phyloP scores from a whole-genome alignment of 2,113 vertebrate species.

The Tyrannus savana region DNA sequence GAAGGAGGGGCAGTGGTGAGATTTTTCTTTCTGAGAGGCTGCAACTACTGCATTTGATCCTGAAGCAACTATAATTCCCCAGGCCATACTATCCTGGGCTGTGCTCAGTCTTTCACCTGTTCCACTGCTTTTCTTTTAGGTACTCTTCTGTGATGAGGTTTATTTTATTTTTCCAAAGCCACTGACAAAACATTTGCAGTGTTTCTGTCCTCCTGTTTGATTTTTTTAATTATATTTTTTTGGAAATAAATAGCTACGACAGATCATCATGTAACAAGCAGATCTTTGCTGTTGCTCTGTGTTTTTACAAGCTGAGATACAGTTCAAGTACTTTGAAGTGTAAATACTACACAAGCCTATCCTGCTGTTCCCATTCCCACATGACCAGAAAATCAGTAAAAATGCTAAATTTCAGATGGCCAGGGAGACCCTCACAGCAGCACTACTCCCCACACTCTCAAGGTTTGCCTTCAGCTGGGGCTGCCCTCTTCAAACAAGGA shows the following conservation, averaged over 20 bases:
- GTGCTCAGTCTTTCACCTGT: not conserved
- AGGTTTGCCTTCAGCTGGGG: not conserved
- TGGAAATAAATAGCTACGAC: not conserved
- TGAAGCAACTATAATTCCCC: not conserved
- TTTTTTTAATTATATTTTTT: not conserved
- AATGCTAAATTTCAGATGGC: not conserved
- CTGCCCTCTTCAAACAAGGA: not conserved
- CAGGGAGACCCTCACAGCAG: not conserved
- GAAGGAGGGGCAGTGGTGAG: not conserved
- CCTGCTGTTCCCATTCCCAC: not conserved
- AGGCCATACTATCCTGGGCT: not conserved
- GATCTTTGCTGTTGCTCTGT: not conserved
- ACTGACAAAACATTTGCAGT: not conserved
- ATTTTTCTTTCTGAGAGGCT: not conserved
- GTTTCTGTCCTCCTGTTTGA: not conserved
- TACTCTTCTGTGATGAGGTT: not conserved
- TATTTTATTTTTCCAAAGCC: not conserved
- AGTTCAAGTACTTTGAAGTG: not conserved
- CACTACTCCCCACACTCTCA: not conserved
- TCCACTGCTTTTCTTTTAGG: not conserved
- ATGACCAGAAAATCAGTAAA: not conserved
- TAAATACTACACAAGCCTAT: not conserved
- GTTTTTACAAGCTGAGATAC: not conserved
- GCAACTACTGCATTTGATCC: not conserved
- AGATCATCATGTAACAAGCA: not conserved